Evolutionary conservation across 2,113 vertebrate species (phyloP).

Genomic region (Macroglossus sobrinus): DNA sequence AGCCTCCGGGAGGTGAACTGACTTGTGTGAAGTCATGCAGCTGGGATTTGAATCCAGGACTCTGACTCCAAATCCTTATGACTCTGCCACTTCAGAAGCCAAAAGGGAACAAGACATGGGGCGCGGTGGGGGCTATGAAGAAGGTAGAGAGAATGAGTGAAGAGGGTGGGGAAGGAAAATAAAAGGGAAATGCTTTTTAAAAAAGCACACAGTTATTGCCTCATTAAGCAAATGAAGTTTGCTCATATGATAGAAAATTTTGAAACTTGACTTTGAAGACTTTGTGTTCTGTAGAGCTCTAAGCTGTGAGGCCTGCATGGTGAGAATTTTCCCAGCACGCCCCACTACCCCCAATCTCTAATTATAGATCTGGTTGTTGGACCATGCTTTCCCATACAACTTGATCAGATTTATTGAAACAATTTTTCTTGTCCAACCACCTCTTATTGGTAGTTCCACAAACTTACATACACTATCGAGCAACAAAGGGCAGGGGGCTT

Average conservation of each 20-base stretch:
- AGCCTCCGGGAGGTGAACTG: neutral
- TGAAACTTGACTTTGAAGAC: conserved; percentile 56
- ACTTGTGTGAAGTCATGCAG: neutral
- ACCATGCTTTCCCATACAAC: neutral
- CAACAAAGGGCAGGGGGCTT: neutral
- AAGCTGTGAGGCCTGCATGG: neutral
- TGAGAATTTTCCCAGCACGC: neutral
- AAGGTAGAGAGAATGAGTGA: neutral
- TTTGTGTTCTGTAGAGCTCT: conserved; percentile 1
- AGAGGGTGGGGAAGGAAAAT: neutral
- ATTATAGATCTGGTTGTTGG: neutral
- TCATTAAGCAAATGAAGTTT: conserved; percentile 64
- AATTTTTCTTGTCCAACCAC: neutral
- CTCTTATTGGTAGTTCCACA: neutral
- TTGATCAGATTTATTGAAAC: neutral
- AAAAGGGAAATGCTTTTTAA: conserved; percentile 41
- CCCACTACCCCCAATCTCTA: neutral
- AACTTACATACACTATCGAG: neutral
- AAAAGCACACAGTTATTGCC: conserved; percentile 50
- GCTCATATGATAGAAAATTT: conserved; percentile 62
- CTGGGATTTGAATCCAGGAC: neutral
- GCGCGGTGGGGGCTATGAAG: neutral
- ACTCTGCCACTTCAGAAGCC: neutral
- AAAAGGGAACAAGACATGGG: neutral
- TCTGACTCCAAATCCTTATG: neutral